These are phyloP conservation scores for Polyodon spathula DNA, from an alignment of 2,113 vertebrate genomes.

Conservation along the genomic window DNA sequence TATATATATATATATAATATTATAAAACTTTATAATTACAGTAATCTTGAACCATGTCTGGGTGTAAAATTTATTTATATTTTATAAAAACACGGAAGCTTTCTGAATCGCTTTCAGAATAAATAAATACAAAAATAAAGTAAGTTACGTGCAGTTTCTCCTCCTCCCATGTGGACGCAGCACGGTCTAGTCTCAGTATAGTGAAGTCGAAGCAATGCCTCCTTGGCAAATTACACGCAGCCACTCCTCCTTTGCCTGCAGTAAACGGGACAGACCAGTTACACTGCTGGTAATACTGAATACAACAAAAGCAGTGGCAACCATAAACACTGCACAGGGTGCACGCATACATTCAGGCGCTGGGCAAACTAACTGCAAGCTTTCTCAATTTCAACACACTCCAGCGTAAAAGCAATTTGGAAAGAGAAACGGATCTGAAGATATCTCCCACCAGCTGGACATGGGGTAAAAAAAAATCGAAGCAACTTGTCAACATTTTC, in stretches of 20 bases:
- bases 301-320: conserved; percentile 29
- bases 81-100: too few relatives aligned
- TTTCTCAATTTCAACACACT: too few relatives aligned
- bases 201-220: conserved; percentile 19
- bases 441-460: too few relatives aligned
- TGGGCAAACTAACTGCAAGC: conserved; percentile 19
- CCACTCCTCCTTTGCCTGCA: conserved; percentile 41
- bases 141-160: conserved; percentile 16
- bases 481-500: too few relatives aligned
- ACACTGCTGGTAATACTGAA: conserved; percentile 8
- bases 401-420: too few relatives aligned
- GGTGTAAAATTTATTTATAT: too few relatives aligned
- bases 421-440: too few relatives aligned
- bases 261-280: conserved; percentile 11
- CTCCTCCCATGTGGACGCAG: conserved; percentile 10
- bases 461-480: not conserved
- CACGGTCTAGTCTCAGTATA: conserved; percentile 9
- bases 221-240: conserved; percentile 22
- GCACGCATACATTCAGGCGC: not conserved
- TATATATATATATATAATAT: too few relatives aligned
- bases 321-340: conserved; percentile 10
- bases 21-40: too few relatives aligned
- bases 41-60: too few relatives aligned
- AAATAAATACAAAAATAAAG: too few relatives aligned
- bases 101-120: too few relatives aligned